Base-by-base conservation (phyloP, 2,888 invertebrate species). In the Laothoe populi region DNA sequence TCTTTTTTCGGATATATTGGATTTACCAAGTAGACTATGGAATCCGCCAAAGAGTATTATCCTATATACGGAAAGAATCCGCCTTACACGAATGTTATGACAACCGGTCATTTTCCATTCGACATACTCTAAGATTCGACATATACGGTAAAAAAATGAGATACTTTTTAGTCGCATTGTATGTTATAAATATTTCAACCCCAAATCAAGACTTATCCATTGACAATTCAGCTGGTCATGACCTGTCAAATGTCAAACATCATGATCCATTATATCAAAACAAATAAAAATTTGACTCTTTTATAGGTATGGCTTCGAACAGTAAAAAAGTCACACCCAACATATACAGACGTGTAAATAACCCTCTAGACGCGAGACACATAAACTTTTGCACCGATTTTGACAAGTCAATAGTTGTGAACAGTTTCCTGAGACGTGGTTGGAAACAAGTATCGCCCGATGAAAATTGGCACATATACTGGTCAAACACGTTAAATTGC, bases 401-500 rank as follows among this genome's bases (percentile, higher is more conserved):
- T 53, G 83, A 86, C 11, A 84, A 83, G 63, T 82, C 83, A 19
- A 79, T 82, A 59, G 77, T 85, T 38, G 78, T 79, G 49, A 82
- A 79, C 66, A 81, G 72, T 63, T 85, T 85, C 60, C 63, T 72
- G 23, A 69, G 77, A 61, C 76, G 81, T 49, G 84, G 83, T 10
- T 98, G 98, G 98, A 90, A 94, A 13, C 96, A 96, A 84, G 98
- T 86, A 3, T 95, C 95, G 2, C 96, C 97, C 0, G 97, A 98
- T 71, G 98, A 98, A 77, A 97, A 98, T 73, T 98, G 98, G 98
- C 97, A 98, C 83, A 95, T 98, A 79, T 98, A 98, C 83, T 98
- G 98, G 98, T 96, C 98, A 0, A 96, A 96, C 62, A 97, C 98
- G 1, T 95, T 96, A 73, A 98, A 97, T 13, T 97, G 98, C 75